A percentile compares a stretch with the other conserved stretches of the same genome.
phyloP scores from a whole-genome alignment of 2,113 vertebrate genomes.

The Oreotrochilus melanogaster region DNA sequence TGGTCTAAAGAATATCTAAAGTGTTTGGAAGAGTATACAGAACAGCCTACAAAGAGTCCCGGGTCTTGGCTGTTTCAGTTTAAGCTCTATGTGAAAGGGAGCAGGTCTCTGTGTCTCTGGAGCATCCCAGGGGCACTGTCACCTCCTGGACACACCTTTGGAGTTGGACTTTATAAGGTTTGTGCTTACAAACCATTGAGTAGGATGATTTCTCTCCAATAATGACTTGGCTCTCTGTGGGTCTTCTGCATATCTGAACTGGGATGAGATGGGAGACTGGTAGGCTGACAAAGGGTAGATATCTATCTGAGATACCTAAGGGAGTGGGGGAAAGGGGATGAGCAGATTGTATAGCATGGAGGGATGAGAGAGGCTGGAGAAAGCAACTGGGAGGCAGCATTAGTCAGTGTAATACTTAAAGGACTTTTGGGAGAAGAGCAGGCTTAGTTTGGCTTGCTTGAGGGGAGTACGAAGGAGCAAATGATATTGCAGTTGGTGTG shows the following conservation, averaged over 20 bases:
- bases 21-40: background rate
- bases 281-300: background rate
- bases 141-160: accelerated
- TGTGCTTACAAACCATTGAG: background rate
- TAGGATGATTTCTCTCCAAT: background rate
- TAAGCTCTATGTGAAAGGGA: background rate
- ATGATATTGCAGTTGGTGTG: background rate
- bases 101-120: background rate
- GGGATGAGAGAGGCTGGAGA: background rate
- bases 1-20: background rate
- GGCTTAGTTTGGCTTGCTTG: background rate
- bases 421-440: background rate
- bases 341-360: background rate
- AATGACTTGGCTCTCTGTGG: background rate
- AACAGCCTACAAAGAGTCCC: background rate
- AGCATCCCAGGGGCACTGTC: background rate
- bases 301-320: background rate
- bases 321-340: background rate
- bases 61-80: background rate
- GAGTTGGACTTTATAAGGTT: background rate
- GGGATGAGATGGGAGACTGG: background rate
- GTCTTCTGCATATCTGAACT: background rate
- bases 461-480: background rate
- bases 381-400: background rate
- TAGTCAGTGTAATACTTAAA: background rate